Evolutionary conservation across 2,113 vertebrate genomes (phyloP), one percentile per base, ranked within the genome.

Genomic region (Oenanthe melanoleuca): DNA sequence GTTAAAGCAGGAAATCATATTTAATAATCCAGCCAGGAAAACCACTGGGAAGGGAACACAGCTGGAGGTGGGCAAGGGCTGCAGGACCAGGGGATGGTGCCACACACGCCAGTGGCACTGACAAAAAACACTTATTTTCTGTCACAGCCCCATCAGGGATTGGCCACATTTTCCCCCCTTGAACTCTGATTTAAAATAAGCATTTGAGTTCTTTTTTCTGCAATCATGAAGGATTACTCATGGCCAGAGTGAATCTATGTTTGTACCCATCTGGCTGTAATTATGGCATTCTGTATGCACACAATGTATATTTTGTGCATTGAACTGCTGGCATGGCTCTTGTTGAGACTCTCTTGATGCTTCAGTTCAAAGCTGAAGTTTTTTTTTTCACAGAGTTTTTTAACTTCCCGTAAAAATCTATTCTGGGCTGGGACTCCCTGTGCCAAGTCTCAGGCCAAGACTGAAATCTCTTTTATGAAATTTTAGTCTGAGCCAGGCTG

Each of bases 41-140:
- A 75, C 4, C 31, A 1, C 49, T 11, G 57, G 66, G 45, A 80
- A 55, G 40, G 67, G 67, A 34, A 1, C 12, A 28, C 50, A 33
- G 83, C 66, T 45, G 73, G 44, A 9, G 31, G 11, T 18, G 57
- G 38, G 21, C 31, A 47, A 37, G 45, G 21, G 60, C 60, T 25
- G 8, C 65, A 24, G 73, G 47, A 19, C 9, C 3, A 4, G 75
- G 34, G 34, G 34, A 37, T 37, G 34, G 53, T 80, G 84, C 75
- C 74, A 8, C 21, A 2, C 75, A 8, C 10, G 0, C 3, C 1
- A 2, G 34, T 0, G 5, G 24, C 2, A 12, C 40, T 29, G 52
- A 3, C 5, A n/a, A 23, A 37, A 37, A 81, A 11, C 0, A 5
- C 8, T 29, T 4, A 2, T 14, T 53, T 53, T 37, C 77, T 81